Evolutionary conservation across 37 sponge, comb jelly and placozoan species (phyloP), one percentile per base, ranked within the genome.

Genomic region (Axinella damicornis): DNA sequence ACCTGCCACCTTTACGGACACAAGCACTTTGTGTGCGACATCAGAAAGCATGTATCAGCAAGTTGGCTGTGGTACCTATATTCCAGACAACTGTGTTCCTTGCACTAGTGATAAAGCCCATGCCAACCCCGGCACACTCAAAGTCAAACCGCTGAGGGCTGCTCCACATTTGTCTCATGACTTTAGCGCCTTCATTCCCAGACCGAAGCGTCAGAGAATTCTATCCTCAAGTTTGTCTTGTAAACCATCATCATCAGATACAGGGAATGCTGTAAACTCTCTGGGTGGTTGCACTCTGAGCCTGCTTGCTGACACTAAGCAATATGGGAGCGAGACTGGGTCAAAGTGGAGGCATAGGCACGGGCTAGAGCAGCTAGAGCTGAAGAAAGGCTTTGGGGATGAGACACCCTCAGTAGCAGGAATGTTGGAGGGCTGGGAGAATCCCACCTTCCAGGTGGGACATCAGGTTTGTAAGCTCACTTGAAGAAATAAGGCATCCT

Each of bases 141-240:
- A 57, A n/a, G 36, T 31, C 53, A 81, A 32, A 36, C 77, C 85
- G 30, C 56, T 64, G 18, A 37, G 34, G 9, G 79, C 79, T 37
- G 83, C 84, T 32, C 79, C 84, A 27, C 84, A 89, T 57, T 62
- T 88, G 16, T 46, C 70, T 18, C 76, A 77, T 59, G 71, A 72
- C 61, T 76, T 57, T 25, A 56, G 41, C 9, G 38, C 77, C 25
- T 72, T 89, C 36, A 36, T 89, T 66, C 78, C 84, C 25, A 56
- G 69, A n/a, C 57, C 71, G 39, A 89, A 76, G 53, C 28, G 17
- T 21, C 32, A 71, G 70, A 76, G 78, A 30, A 32, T 69, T 24
- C 24, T 37, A 18, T 27, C 28, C 69, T 6, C 69, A 19, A 67
- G 34, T 11, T 67, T 46, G 46, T 46, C 46, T 9, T 46, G 6